These are phyloP conservation scores for Caenorhabditis zanzibari DNA, from an alignment of 2,888 invertebrate genomes.

Conservation along the genomic window DNA sequence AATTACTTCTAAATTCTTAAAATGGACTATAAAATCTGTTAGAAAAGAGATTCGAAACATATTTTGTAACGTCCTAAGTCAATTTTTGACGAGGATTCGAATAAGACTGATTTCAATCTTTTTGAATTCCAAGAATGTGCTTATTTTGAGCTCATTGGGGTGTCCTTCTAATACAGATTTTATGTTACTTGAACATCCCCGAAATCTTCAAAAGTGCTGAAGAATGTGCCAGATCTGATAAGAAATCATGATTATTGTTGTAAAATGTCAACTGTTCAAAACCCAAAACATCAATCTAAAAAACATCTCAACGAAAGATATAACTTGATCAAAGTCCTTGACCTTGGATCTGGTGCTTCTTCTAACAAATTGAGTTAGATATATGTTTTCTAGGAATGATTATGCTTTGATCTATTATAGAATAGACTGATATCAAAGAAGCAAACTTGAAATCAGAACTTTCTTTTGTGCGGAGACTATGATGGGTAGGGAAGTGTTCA, in stretches of 20 bases:
- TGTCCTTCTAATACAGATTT: too few relatives aligned
- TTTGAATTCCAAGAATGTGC: too few relatives aligned
- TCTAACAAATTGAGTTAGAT: not conserved
- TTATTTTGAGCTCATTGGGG: too few relatives aligned
- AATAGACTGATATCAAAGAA: not conserved
- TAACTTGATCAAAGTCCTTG: constrained; percentile 5
- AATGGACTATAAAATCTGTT: too few relatives aligned
- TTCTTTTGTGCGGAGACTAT: not conserved
- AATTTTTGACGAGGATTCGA: too few relatives aligned
- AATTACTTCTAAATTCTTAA: too few relatives aligned
- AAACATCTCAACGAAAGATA: not conserved
- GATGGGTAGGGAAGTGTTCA: not conserved
- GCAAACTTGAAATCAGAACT: not conserved
- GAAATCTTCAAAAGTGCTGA: too few relatives aligned
- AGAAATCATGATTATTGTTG: not conserved
- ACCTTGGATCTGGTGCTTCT: not conserved
- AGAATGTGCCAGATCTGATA: not conserved
- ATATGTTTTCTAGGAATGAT: not conserved
- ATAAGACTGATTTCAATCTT: too few relatives aligned
- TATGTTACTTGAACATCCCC: not conserved
- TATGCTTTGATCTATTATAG: not conserved
- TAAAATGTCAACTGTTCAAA: not conserved
- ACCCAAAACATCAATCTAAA: not conserved
- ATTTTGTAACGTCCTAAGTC: too few relatives aligned
- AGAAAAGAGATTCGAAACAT: too few relatives aligned